Evolutionary conservation across 2,797 vertebrate genomes (phyloP), one percentile per base, ranked within the genome.

Genomic region (Thaleichthys pacificus): DNA sequence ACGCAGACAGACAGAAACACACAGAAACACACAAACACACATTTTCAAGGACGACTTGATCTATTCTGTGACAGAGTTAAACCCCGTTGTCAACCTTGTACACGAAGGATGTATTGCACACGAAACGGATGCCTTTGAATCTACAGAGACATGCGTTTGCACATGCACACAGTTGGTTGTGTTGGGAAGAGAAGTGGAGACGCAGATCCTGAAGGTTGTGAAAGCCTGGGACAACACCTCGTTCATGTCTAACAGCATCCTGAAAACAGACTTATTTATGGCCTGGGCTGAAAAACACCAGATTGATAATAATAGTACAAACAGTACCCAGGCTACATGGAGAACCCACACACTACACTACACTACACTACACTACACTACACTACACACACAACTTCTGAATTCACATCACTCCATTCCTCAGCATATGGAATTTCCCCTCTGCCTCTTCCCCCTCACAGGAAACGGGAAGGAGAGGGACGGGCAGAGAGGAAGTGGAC

Each of bases 171-270:
- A 69, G 75, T 63, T 32, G 66, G 38, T 15, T 24, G 74, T 62
- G 61, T 17, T 69, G 80, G 81, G 78, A 81, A 81, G 66, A 9
- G 56, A 71, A 49, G 65, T 69, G 49, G 57, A 17, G 9, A 73
- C 82, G 47, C 5, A 66, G 54, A 47, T 49, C 22, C 56, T 60
- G 63, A 32, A 5, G 17, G 47, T 14, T 78, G 30, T 9, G 15
- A 3, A 42, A 38, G 60, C 22, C 22, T 21, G 15, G 49, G 71
- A 67, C 17, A n/a, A 71, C 66, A 67, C 21, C 69, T 51, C 68
- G 76, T 88, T 86, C 30, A 80, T 84, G 77, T 1, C 69, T 69
- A 79, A 85, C 72, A 80, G 78, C 84, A 88, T 90, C 88, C 88
- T 82, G 82, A 80, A 84, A 86, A 80, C 56, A 26, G n/a, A 19